These are phyloP conservation scores for Halictus rubicundus DNA, from an alignment of 1,140 invertebrate species.

Conservation along the genomic window DNA sequence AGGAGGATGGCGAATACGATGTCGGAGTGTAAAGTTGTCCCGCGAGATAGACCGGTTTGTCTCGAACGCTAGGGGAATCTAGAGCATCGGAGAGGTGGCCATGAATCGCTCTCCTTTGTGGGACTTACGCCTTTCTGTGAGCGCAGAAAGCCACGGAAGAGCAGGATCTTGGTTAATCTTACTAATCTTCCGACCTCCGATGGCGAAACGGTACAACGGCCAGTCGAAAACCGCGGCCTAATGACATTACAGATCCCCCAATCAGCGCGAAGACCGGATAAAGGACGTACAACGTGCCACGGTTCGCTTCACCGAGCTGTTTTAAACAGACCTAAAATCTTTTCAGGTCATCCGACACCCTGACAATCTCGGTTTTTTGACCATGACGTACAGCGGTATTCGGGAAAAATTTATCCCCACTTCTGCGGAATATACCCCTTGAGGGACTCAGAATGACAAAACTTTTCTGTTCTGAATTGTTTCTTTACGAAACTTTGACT, in stretches of 20 bases:
- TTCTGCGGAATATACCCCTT: too few species aligned
- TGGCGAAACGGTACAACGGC: constrained; percentile 9
- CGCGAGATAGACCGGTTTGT: constrained; percentile 17
- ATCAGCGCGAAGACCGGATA: constrained; percentile 47
- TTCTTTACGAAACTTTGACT: too few species aligned
- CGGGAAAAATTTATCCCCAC: too few species aligned
- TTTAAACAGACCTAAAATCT: constrained; percentile 3
- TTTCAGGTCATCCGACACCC: neutral
- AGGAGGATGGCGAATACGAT: neutral
- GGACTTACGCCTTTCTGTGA: constrained; percentile 21
- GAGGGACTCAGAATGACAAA: too few species aligned
- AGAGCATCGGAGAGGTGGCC: constrained; percentile 11
- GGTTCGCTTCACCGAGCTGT: constrained; percentile 32
- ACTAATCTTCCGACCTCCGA: constrained; percentile 62
- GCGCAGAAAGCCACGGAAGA: constrained; percentile 36
- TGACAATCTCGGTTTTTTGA: neutral
- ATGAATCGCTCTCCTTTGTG: constrained; percentile 47
- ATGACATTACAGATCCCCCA: constrained; percentile 61
- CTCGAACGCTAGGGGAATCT: constrained; percentile 8
- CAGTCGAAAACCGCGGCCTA: constrained; percentile 55
- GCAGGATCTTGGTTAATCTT: constrained; percentile 66
- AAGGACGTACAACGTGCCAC: constrained; percentile 32
- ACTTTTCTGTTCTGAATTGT: too few species aligned
- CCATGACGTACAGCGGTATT: neutral
- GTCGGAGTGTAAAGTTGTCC: constrained; percentile 30